These are phyloP conservation scores for Laothoe populi DNA, from an alignment of 2,888 invertebrate genomes.

Conservation along the genomic window DNA sequence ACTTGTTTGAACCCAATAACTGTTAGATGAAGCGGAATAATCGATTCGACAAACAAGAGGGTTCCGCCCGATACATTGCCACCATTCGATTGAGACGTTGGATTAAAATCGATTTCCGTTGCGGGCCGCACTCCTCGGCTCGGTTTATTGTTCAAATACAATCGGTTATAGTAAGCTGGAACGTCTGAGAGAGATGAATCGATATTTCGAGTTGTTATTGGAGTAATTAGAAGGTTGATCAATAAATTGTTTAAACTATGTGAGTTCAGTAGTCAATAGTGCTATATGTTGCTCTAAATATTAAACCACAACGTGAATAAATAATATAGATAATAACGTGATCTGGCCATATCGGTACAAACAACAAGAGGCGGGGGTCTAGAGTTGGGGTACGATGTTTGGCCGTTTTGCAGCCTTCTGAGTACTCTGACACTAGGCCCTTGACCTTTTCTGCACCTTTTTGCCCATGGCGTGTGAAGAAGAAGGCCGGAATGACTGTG, in stretches of 20 bases:
- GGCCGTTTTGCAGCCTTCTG: too few relatives aligned
- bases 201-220: slow-evolving; percentile 5
- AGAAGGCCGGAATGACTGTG: too few relatives aligned
- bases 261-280: background rate
- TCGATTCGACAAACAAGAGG: slow-evolving; percentile 82
- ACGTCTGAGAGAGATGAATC: slow-evolving; percentile 4
- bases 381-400: too few relatives aligned
- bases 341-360: too few relatives aligned
- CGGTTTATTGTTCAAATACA: slow-evolving; percentile 18
- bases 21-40: slow-evolving; percentile 80
- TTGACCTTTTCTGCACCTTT: too few relatives aligned
- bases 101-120: slow-evolving; percentile 63
- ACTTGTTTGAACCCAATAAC: slow-evolving; percentile 68
- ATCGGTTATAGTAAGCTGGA: slow-evolving; percentile 17
- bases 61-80: slow-evolving; percentile 64
- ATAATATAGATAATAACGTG: too few relatives aligned
- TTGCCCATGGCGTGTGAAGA: too few relatives aligned
- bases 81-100: slow-evolving; percentile 59
- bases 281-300: background rate
- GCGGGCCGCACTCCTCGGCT: slow-evolving; percentile 32
- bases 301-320: too few relatives aligned
- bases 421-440: too few relatives aligned
- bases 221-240: background rate
- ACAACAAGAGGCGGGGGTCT: too few relatives aligned
- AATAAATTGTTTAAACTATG: background rate